Percentiles rank a stretch among this genome's conserved stretches.
phyloP scores from a whole-genome alignment of 2,888 invertebrate species.

The Trileptium ribeirensis region DNA sequence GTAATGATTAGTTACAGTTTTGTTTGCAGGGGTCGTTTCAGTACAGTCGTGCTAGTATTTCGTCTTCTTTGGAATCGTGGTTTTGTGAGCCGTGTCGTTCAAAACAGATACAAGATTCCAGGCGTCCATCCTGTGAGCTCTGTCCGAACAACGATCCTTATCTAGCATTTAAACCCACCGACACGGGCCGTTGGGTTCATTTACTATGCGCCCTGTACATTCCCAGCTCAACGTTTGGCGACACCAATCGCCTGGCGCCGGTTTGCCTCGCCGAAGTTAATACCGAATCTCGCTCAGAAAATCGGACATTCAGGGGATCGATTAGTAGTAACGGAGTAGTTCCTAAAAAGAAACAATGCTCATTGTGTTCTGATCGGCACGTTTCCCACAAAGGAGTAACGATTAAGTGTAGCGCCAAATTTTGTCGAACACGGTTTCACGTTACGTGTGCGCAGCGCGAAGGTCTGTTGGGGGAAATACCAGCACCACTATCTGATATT shows the following conservation, averaged over 20 bases:
- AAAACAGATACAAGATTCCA: slow-evolving; percentile 64
- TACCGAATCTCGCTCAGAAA: slow-evolving; percentile 66
- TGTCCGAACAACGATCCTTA: slow-evolving; percentile 73
- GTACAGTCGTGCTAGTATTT: neutral
- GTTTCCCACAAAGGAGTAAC: slow-evolving; percentile 86
- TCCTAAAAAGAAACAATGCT: too few species aligned
- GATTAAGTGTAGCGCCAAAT: slow-evolving; percentile 94
- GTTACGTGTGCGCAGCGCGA: slow-evolving; percentile 67
- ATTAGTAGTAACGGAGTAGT: too few species aligned
- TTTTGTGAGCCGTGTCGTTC: slow-evolving; percentile 86
- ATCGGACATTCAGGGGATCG: too few species aligned
- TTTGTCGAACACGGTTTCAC: slow-evolving; percentile 94
- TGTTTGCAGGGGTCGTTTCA: too few species aligned
- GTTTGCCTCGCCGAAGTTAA: slow-evolving; percentile 92
- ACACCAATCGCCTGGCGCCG: slow-evolving; percentile 78
- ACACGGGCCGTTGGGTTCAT: slow-evolving; percentile 72
- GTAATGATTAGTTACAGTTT: too few species aligned
- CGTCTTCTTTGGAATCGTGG: slow-evolving; percentile 88
- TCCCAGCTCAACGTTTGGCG: slow-evolving; percentile 91
- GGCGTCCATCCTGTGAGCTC: slow-evolving; percentile 76
- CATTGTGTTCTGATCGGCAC: slow-evolving; percentile 76
- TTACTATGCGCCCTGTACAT: slow-evolving; percentile 93
- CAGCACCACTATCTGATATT: too few species aligned
- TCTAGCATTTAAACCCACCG: slow-evolving; percentile 60
- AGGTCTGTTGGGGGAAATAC: slow-evolving; percentile 19